Base-by-base conservation (phyloP, 2,797 vertebrate genomes). In the Alosa sapidissima region DNA sequence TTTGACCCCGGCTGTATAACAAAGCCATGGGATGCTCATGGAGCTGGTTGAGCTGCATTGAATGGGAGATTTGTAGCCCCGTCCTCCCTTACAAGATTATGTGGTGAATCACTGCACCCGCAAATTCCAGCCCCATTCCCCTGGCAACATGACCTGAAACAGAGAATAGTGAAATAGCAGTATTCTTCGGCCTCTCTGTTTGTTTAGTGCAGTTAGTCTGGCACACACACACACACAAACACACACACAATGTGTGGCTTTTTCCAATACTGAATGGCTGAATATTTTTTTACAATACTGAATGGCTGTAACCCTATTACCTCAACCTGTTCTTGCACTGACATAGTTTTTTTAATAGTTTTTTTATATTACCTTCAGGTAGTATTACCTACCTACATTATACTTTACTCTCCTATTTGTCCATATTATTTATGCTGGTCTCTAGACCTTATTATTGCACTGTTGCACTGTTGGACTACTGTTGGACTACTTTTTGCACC, bases 31-130 rank as follows among this genome's bases (percentile, higher is more conserved):
- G 72, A 78, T 78, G 72, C 72, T 16, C 72, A 47, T 2, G 41
- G 72, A 78, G 72, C 72, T 78, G 72, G 72, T 47, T 78, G 72
- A 78, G 72, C 72, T 19, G 41, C 8, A 16, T 41, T 78, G 72
- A 78, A 78, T 78, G 72, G 72, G 72, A 78, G 72, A 78, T 78
- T 78, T 78, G 72, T 78, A 78, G 21, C 72, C 14, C 41, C 5
- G 7, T 7, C 36, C 16, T 45, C 72, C 72, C 41, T 78, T 78
- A 78, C 36, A 19, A 78, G 72, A 47, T 78, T 78, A 47, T 78
- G 41, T 45, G 72, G 72, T 47, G 72, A 78, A 78, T 78, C 72
- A 78, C 72, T 78, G 72, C 36, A 47, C 16, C 41, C 72, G 8
- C 72, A 78, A 78, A 45, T 78, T n/a, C 72, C 36, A 78, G 36